Evolutionary conservation across 2,888 invertebrate genomes (phyloP).

Genomic region (Eilema caniola): DNA sequence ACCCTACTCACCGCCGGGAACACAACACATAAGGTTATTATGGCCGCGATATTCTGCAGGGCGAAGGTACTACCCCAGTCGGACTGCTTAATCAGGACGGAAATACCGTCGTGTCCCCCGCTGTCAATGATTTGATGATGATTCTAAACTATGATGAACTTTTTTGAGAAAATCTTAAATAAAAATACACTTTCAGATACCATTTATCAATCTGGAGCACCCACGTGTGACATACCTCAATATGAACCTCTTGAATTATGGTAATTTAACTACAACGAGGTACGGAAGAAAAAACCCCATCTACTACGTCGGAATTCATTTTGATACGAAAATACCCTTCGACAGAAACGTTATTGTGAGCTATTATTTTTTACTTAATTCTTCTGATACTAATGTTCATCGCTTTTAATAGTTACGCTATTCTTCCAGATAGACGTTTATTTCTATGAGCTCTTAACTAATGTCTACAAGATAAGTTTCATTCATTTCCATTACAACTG

Average conservation of each 20-base stretch:
- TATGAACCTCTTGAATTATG: constrained; percentile 32
- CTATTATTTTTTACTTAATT: too few relatives aligned
- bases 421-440: constrained; percentile 46
- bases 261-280: constrained; percentile 50
- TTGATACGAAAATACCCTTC: constrained; percentile 12
- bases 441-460: constrained; percentile 55
- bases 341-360: constrained; percentile 46
- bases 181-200: constrained; percentile 37
- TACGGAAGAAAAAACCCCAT: constrained; percentile 52
- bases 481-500: constrained; percentile 54
- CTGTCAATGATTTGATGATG: too few relatives aligned
- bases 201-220: constrained; percentile 56
- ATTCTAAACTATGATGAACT: too few relatives aligned
- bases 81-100: too few relatives aligned
- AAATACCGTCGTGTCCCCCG: too few relatives aligned
- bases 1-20: too few relatives aligned
- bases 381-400: background rate
- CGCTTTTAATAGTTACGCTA: background rate
- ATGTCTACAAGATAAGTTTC: constrained; percentile 55
- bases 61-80: too few relatives aligned
- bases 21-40: too few relatives aligned
- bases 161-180: too few relatives aligned
- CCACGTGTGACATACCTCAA: constrained; percentile 50
- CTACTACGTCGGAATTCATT: constrained; percentile 54
- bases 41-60: too few relatives aligned